phyloP scores from a whole-genome alignment of 2,113 vertebrate genomes.

The human region GRCh38 chr13:73486501-73487000 shows the following conservation, averaged over 20 bases:
- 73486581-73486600: neutral
- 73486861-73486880: neutral
- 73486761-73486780: neutral
- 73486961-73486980: neutral
- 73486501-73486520: neutral
- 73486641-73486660: neutral
- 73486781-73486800: neutral
- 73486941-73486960: neutral
- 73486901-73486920: neutral
- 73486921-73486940: neutral
- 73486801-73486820: neutral
- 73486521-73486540: neutral
- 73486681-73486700: neutral
- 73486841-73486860: too few relatives aligned
- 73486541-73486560: neutral
- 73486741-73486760: neutral
- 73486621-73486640: neutral
- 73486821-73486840: neutral
- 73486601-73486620: neutral
- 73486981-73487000: neutral
- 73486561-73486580: neutral
- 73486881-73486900: neutral
- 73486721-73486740: neutral
- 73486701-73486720: neutral
- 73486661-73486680: neutral